Evolutionary conservation across 2,888 invertebrate genomes (phyloP).

Genomic region (Agriotes lineatus): DNA sequence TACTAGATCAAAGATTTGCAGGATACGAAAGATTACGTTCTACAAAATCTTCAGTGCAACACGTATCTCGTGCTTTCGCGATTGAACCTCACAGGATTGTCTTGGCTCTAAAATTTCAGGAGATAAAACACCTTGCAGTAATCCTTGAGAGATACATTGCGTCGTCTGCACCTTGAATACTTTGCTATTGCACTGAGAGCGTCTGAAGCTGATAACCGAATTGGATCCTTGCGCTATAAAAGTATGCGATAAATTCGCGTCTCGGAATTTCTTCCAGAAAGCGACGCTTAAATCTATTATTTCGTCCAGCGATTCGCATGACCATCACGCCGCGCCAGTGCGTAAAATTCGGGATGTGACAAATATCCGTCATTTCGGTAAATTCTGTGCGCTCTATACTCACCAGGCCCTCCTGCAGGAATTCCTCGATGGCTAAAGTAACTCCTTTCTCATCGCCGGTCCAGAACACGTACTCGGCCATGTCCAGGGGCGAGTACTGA

Average conservation of each 20-base stretch:
- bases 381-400: slow-evolving; percentile 53
- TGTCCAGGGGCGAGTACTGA: slow-evolving; percentile 82
- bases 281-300: too few species aligned
- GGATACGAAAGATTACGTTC: too few species aligned
- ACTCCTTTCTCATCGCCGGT: slow-evolving; percentile 86
- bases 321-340: neutral
- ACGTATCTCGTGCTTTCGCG: neutral
- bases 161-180: neutral
- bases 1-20: too few species aligned
- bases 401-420: slow-evolving; percentile 82
- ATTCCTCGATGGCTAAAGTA: slow-evolving; percentile 81
- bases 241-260: too few species aligned
- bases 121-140: neutral
- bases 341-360: slow-evolving; percentile 4
- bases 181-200: neutral
- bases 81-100: neutral
- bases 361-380: slow-evolving; percentile 16
- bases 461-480: slow-evolving; percentile 88
- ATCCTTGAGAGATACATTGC: slow-evolving; percentile 1
- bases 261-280: too few species aligned
- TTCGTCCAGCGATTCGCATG: neutral
- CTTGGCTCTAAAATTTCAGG: slow-evolving; percentile 4
- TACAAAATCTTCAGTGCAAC: too few species aligned
- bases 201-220: too few species aligned
- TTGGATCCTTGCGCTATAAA: too few species aligned